These are phyloP conservation scores for Oreohelix idahoensis DNA, from an alignment of 1,140 invertebrate genomes.

Conservation along the genomic window DNA sequence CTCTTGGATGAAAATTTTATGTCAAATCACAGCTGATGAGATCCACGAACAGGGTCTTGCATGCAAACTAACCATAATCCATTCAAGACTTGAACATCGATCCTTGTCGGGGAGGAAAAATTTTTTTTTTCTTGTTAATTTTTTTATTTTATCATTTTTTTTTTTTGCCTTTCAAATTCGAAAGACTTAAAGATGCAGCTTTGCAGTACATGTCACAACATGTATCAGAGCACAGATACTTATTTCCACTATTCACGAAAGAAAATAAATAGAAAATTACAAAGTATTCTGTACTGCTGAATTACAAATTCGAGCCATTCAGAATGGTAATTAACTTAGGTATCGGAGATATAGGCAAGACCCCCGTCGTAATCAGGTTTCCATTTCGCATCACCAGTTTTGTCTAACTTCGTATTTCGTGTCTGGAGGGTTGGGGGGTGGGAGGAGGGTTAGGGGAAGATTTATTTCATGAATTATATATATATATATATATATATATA, in stretches of 20 bases:
- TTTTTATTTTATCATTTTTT: no score
- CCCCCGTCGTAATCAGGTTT: background rate
- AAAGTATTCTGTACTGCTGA: no score
- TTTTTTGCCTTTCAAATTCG: background rate
- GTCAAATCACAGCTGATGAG: conserved; percentile 23
- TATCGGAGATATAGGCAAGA: background rate
- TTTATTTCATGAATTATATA: background rate
- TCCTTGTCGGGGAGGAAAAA: background rate
- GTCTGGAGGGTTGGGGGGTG: no score
- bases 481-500: conserved; percentile 24
- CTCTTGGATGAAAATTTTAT: conserved; percentile 32
- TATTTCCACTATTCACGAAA: no score
- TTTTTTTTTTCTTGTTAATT: no score
- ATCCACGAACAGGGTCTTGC: conserved; percentile 7
- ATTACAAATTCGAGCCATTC: background rate
- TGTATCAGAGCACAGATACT: no score
- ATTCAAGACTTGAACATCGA: background rate
- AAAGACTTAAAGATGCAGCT: background rate
- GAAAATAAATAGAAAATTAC: no score
- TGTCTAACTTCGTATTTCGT: no score
- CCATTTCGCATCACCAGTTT: background rate
- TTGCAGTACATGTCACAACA: background rate
- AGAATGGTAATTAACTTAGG: background rate
- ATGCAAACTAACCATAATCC: conserved; percentile 31
- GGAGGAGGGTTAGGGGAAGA: no score